Evolutionary conservation across 2,113 vertebrate species (phyloP), one percentile per base, ranked within the genome.

Genomic region (Blennius ocellaris): DNA sequence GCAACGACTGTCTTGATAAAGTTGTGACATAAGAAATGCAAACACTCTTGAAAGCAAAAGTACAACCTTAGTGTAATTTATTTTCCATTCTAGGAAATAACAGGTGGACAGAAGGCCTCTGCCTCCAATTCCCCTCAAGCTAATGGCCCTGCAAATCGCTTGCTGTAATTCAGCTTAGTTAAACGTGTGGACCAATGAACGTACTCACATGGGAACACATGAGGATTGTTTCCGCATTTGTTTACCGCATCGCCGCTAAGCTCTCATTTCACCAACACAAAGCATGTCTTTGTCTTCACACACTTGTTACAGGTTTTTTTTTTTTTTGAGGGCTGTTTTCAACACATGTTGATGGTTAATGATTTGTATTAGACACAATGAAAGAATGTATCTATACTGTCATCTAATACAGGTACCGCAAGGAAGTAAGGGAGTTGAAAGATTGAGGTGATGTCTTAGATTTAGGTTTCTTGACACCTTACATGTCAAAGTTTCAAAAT

Each of bases 221-320:
- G 47, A 11, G 11, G 51, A 76, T 78, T 82, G 75, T 89, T 83
- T 74, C 80, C 53, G 36, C 17, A 52, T 80, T 74, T 86, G 66
- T 86, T 86, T 89, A 76, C 67, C 63, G 51, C 71, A 40, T 40
- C 41, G 71, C 59, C 38, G 16, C 70, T 78, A 76, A 82, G 53
- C 73, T 77, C 64, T 76, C 61, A 70, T 76, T 70, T 77, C 80
- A 82, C 47, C 0, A 58, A 67, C 49, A 87, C 83, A 87, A 78
- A 76, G 81, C 69, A 40, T 1, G 38, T 70, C 71, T 69, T 80
- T 86, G 85, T 86, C 41, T 47, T 63, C 37, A 17, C 11, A 30
- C 54, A 73, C 61, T 77, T 45, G 56, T 67, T 59, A 37, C 67
- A 17, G 11, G 74, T 80, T 78, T 41, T 53, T 30, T 30, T 30